Conservation (phyloP, 1,140 invertebrate species). For the Maconellicoccus hirsutus region DNA sequence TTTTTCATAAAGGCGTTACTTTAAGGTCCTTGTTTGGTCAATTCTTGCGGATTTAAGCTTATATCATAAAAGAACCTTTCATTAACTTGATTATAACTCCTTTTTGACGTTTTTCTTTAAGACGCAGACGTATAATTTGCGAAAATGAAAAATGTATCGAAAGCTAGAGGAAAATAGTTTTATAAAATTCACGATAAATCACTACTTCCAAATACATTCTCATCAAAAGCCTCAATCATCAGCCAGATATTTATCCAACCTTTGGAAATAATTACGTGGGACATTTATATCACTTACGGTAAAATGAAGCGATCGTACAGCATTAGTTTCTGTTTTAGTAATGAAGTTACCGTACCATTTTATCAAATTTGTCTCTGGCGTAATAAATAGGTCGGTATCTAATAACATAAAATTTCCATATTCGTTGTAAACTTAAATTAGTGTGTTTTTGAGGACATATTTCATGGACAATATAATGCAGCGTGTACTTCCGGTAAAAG, state of each 20-base stretch:
- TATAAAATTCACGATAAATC: too few relatives aligned
- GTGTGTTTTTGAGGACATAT: conserved; percentile 11
- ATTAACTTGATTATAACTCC: too few relatives aligned
- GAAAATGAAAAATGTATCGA: too few relatives aligned
- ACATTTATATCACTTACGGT: background rate
- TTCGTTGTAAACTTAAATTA: conserved; percentile 11
- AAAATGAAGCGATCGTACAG: background rate
- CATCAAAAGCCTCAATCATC: too few relatives aligned
- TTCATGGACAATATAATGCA: conserved; percentile 12
- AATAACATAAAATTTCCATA: conserved; percentile 11
- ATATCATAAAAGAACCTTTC: too few relatives aligned
- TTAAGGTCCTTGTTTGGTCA: too few relatives aligned
- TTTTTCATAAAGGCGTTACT: too few relatives aligned
- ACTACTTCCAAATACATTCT: too few relatives aligned
- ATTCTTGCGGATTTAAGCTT: too few relatives aligned
- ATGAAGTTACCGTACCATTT: background rate
- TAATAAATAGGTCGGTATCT: conserved; percentile 1
- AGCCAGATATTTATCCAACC: background rate
- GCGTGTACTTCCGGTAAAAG: background rate
- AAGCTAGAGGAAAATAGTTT: too few relatives aligned
- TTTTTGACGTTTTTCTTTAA: too few relatives aligned
- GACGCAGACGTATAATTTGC: too few relatives aligned
- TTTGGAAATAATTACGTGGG: background rate
- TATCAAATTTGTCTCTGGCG: background rate
- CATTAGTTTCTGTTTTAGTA: background rate